Conservation (phyloP, 2,797 vertebrate species). For the Lindbergichthys nudifrons region DNA sequence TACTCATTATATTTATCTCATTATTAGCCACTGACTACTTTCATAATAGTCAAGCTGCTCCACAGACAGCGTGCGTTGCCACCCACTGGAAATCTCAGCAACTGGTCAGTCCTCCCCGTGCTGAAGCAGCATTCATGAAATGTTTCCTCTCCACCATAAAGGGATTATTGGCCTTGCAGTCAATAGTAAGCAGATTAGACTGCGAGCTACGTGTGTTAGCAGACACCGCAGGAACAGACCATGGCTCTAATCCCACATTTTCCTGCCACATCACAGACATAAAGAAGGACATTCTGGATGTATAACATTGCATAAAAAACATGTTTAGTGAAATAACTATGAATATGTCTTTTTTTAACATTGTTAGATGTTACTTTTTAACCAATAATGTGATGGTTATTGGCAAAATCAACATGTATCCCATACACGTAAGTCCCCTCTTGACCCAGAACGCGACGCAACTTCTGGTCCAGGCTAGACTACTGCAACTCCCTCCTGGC, state of each 20-base stretch:
- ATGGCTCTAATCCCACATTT: conserved; percentile 72
- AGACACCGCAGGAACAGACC: conserved; percentile 70
- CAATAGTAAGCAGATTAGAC: conserved; percentile 80
- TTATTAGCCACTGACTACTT: conserved; percentile 12
- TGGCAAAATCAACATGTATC: background rate
- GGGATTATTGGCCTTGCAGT: conserved; percentile 78
- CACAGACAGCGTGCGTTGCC: conserved; percentile 17
- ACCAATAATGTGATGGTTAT: background rate
- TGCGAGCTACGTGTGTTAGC: conserved; percentile 71
- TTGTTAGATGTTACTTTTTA: background rate
- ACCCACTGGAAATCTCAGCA: conserved; percentile 28
- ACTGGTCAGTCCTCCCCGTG: conserved; percentile 55
- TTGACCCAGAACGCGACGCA: no score
- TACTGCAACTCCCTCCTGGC: no score
- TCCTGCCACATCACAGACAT: conserved; percentile 55
- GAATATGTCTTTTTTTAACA: background rate
- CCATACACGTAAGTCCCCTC: background rate
- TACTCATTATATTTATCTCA: conserved; percentile 18
- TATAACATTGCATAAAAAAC: conserved; percentile 29
- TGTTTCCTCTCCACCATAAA: conserved; percentile 73
- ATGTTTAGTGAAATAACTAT: conserved; percentile 5
- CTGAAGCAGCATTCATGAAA: conserved; percentile 65
- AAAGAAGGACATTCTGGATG: conserved; percentile 49
- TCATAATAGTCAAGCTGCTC: conserved; percentile 16
- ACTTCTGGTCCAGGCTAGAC: no score